Conservation (phyloP, 2,888 invertebrate genomes). For the Sepioteuthis lessoniana region DNA sequence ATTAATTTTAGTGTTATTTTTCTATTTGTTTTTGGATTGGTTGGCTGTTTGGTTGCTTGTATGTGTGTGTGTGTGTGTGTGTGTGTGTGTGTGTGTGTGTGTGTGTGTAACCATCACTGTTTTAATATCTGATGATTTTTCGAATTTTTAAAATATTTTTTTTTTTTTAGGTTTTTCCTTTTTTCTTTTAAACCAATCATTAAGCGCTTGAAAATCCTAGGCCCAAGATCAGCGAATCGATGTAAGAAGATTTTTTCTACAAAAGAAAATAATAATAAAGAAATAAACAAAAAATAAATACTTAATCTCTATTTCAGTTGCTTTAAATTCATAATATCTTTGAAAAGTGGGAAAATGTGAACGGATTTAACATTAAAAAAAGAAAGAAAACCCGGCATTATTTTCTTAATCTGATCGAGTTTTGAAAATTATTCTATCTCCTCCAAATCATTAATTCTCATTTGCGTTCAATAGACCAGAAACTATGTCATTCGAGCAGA, state of each 20-base stretch:
- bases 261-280: no score
- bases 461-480: neutral
- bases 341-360: neutral
- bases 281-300: neutral
- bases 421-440: neutral
- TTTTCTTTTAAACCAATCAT: neutral
- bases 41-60: no score
- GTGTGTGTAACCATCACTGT: no score
- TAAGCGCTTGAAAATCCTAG: neutral
- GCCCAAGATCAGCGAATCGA: neutral
- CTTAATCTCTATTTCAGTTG: neutral
- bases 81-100: no score
- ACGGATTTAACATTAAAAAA: neutral
- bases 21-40: neutral
- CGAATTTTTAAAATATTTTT: no score
- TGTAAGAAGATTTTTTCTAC: neutral
- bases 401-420: neutral
- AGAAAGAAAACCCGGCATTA: neutral
- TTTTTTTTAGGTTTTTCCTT: no score
- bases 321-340: slow-evolving; percentile 8
- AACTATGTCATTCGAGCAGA: neutral
- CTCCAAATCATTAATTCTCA: neutral
- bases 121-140: neutral
- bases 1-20: neutral
- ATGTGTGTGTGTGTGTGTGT: no score